These are phyloP conservation scores for Lomographa bimaculata DNA, from an alignment of 2,888 invertebrate genomes.

Conservation along the genomic window DNA sequence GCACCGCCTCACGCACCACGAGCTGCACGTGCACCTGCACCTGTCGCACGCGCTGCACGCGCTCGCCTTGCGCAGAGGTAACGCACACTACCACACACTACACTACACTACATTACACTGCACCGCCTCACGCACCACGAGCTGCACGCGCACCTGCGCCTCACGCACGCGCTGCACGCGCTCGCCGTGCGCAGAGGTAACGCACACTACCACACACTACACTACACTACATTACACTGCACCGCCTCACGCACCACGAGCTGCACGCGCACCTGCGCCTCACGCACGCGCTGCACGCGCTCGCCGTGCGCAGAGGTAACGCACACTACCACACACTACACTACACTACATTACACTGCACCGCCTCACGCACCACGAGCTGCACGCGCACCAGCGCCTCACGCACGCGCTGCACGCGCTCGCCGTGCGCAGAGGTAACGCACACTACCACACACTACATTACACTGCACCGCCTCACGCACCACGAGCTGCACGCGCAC, in stretches of 20 bases:
- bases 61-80: no score
- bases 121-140: conserved; percentile 91
- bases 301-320: no score
- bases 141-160: conserved; percentile 91
- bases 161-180: conserved; percentile 96
- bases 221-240: no score
- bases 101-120: no score
- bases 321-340: no score
- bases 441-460: no score
- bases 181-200: conserved; percentile 87
- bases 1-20: conserved; percentile 81
- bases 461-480: conserved; percentile 62
- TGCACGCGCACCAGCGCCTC: conserved; percentile 91
- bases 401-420: conserved; percentile 95
- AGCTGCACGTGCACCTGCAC: conserved; percentile 1
- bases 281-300: conserved; percentile 94
- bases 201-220: no score
- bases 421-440: conserved; percentile 91
- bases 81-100: no score
- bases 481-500: conserved; percentile 88
- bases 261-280: conserved; percentile 91
- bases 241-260: conserved; percentile 94
- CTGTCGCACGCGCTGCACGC: conserved; percentile 88
- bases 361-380: conserved; percentile 93
- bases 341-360: no score